phyloP scores from a whole-genome alignment of 1,140 invertebrate genomes.

The Mycetomoellerius zeteki region DNA sequence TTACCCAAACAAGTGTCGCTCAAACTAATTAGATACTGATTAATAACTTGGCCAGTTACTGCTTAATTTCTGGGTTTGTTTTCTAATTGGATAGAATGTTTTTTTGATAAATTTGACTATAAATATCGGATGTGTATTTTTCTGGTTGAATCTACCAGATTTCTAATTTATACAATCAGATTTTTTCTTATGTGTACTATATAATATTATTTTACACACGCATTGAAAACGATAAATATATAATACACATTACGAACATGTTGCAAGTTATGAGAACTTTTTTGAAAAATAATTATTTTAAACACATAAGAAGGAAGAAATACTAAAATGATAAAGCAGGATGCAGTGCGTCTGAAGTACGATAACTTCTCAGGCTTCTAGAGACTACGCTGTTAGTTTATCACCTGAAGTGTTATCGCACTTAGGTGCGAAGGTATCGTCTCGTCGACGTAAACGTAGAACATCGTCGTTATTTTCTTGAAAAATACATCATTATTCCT shows the following conservation, averaged over 20 bases:
- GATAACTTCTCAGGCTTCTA: constrained; percentile 28
- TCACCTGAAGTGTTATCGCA: constrained; percentile 55
- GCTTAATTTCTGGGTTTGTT: no score
- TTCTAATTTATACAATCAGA: no score
- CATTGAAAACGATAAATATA: not conserved
- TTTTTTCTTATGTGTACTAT: no score
- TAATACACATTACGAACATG: not conserved
- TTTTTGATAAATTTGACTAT: no score
- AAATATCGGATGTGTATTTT: no score
- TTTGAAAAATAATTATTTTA: constrained; percentile 21
- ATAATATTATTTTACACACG: not conserved
- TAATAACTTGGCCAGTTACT: no score
- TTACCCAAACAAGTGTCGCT: no score
- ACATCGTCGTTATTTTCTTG: constrained; percentile 55
- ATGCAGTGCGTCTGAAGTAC: constrained; percentile 37
- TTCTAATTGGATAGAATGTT: no score
- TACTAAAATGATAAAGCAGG: constrained; percentile 15
- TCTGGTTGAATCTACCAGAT: no score
- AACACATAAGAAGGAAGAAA: not conserved
- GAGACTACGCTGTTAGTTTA: constrained; percentile 53
- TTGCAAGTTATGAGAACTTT: not conserved
- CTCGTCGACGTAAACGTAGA: constrained; percentile 40
- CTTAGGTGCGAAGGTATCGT: constrained; percentile 48
- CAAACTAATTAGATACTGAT: no score
- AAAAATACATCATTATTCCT: constrained; percentile 56